Evolutionary conservation across 1,140 invertebrate species (phyloP), one percentile per base, ranked within the genome.

Genomic region (Protaetia brevitarsis): DNA sequence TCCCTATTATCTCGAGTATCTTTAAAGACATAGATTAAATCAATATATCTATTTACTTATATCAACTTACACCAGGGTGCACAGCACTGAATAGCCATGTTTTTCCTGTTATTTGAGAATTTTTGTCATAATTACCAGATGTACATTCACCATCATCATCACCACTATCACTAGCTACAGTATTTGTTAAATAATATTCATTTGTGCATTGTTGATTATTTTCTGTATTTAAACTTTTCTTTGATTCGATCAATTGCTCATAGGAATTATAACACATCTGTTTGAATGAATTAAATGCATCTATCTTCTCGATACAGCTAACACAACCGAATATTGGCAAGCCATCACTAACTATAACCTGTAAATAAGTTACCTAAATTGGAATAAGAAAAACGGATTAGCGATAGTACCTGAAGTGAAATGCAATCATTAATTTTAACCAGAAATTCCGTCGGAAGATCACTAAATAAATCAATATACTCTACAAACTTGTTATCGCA

Each of bases 281-380:
- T 16, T 57, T 57, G 30, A 64, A 67, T 13, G 26, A 6, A 5
- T 59, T 10, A 36, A 67, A 51, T 36, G 41, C 6, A n/a, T 64
- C 13, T 28, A 64, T 67, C 5, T 41, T 37, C 29, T 64, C 6
- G 4, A 59, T 28, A 19, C 66, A 67, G 58, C 19, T 28, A 16
- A 26, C 8, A 57, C 63, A 68, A 30, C 27, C 60, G 8, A 51
- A 26, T 37, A 11, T 19, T 30, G 67, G 63, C n/a, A 68, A 27
- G 10, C 64, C 59, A 23, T 61, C 63, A 45, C 41, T 41, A 63
- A 60, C 34, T 59, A 34, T 26, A 31, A 61, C 11, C 57, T 56
- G 23, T 19, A 57, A n/a, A 23, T 10, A 6, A 37, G n/a, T 19
- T n/a, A 31, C 21, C 10, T 62, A 29, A 28, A 16, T 11, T 28